A percentile compares a stretch with the other conserved stretches of the same genome.
Evolutionary conservation across 2,113 vertebrate genomes (phyloP).

Genomic region (Empidonax traillii): DNA sequence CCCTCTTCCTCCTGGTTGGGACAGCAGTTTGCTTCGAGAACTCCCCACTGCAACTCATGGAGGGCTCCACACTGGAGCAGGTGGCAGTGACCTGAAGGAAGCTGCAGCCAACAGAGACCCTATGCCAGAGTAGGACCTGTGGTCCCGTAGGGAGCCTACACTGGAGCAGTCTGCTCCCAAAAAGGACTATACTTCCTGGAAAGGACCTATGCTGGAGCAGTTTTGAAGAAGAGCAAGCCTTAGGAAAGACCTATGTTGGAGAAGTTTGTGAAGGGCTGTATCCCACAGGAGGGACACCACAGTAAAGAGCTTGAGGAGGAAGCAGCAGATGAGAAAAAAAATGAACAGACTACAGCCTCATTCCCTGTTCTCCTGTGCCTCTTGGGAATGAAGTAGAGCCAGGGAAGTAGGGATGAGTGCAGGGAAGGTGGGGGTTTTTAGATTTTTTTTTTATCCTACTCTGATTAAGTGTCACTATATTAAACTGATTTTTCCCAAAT

Average conservation of each 20-base stretch:
- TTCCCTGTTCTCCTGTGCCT: background rate
- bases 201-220: background rate
- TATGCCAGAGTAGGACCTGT: background rate
- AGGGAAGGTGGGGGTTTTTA: fast-evolving
- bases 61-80: background rate
- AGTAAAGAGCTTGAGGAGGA: background rate
- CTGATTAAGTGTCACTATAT: background rate
- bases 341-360: background rate
- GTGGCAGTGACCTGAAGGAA: background rate
- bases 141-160: fast-evolving
- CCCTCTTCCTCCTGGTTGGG: background rate
- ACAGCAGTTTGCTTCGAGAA: background rate
- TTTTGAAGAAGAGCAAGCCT: background rate
- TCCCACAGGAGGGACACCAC: fast-evolving
- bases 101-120: background rate
- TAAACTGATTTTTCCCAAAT: background rate
- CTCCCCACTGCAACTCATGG: background rate
- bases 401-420: background rate
- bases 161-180: background rate
- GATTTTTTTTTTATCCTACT: background rate
- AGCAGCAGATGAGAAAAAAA: background rate
- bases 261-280: background rate
- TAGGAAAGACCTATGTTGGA: background rate
- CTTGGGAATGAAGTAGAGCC: background rate
- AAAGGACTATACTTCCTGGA: background rate